Percentiles rank a stretch among this genome's conserved stretches.
These are phyloP conservation scores for Sinonovacula constricta DNA, from an alignment of 1,140 invertebrate genomes.

Conservation along the genomic window DNA sequence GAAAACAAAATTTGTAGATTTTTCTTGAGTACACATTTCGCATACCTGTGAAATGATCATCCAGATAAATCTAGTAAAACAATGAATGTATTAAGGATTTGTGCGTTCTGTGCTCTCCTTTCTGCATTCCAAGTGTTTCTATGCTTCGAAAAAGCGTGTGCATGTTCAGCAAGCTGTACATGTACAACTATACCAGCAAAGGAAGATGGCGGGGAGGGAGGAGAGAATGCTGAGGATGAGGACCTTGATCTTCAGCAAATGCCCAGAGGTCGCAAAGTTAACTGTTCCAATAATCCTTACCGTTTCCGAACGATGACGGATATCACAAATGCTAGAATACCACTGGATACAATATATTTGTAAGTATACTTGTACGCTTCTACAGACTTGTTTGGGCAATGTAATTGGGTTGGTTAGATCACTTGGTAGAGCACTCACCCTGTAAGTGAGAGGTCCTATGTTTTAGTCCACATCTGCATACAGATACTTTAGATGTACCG, in stretches of 20 bases:
- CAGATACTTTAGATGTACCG: too few species aligned
- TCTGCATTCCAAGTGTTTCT: slow-evolving; percentile 17
- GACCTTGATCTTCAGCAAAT: slow-evolving; percentile 11
- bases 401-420: too few species aligned
- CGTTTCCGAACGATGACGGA: slow-evolving; percentile 36
- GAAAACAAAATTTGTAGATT: background rate
- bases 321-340: slow-evolving; percentile 23
- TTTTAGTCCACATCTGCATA: too few species aligned
- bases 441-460: too few species aligned
- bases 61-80: background rate
- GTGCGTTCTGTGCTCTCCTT: slow-evolving; percentile 44
- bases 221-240: background rate
- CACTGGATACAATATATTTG: slow-evolving; percentile 49
- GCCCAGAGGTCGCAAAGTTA: slow-evolving; percentile 32
- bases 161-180: slow-evolving; percentile 31
- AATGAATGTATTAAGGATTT: slow-evolving; percentile 45
- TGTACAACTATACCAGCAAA: slow-evolving; percentile 36
- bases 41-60: background rate
- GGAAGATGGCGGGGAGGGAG: slow-evolving; percentile 12
- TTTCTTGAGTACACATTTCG: background rate
- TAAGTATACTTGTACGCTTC: slow-evolving; percentile 22
- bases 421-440: too few species aligned
- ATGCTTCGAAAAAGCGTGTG: background rate
- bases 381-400: background rate
- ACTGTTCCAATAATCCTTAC: slow-evolving; percentile 48